Base-by-base conservation (phyloP, 2,888 invertebrate genomes). In the Clanis bilineata region DNA sequence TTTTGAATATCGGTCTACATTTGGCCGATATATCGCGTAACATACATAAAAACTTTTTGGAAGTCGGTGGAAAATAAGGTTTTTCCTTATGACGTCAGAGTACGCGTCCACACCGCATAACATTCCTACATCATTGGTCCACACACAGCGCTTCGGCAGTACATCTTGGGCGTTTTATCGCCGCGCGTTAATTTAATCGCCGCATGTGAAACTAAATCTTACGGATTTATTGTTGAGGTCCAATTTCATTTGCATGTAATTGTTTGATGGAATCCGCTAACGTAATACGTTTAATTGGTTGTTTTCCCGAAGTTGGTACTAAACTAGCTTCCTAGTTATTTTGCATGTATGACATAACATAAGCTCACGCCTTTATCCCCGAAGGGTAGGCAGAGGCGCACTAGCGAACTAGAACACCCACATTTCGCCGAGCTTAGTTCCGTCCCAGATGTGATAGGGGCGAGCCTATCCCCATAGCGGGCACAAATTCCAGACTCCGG, bases 151-250 rank as follows among this genome's bases (percentile, higher is more conserved):
- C 28, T 51, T 32, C 51, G 28, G 18, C 32, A 9, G 51, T 51
- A 51, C 51, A 51, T 51, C 51, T 51, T 51, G 51, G 51, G 51
- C 51, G 28, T 51, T 51, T 51, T 51, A 51, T 51, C 51, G 32
- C 32, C 32, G 28, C 51, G 51, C 51, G 51, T 51, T 51, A 51
- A 51, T 51, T 51, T 28, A 51, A 51, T 15, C 51, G 28, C 28
- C 32, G 15, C 51, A 32, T 51, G 51, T 32, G 51, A 51, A 51
- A 51, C 51, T 51, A 51, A 51, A 51, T 51, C 51, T 32, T 51
- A 51, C 51, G 32, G 3, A 51, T 51, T 51, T 51, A 51, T 51
- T 18, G 51, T 32, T 51, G 51, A 51, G 32, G 51, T 51, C 28
- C 51, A 51, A 32, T 51, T 51, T 51, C 51, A 51, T 51, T 32